These are phyloP conservation scores for Lasioglossum albipes DNA, from an alignment of 1,140 invertebrate genomes.

Conservation along the genomic window DNA sequence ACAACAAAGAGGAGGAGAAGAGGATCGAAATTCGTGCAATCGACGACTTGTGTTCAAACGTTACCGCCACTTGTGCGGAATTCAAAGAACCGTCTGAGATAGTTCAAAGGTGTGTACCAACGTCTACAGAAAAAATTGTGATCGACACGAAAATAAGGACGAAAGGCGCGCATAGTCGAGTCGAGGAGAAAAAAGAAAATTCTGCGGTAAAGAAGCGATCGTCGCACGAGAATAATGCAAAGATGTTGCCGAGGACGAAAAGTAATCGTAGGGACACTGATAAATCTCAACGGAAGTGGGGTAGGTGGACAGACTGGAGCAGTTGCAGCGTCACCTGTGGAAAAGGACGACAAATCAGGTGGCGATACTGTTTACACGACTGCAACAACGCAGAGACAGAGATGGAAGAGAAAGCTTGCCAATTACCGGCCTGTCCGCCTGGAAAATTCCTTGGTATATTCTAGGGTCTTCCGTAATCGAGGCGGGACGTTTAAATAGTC, in stretches of 20 bases:
- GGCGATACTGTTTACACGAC: conserved; percentile 80
- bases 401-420: conserved; percentile 79
- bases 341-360: conserved; percentile 82
- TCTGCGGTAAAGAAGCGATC: neutral
- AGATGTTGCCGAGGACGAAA: neutral
- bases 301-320: conserved; percentile 82
- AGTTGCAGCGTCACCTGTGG: conserved; percentile 83
- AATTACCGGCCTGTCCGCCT: conserved; percentile 76
- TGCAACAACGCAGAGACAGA: conserved; percentile 74
- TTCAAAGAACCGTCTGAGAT: conserved; percentile 15
- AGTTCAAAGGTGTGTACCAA: conserved; percentile 1
- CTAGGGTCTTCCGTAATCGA: conserved; percentile 3
- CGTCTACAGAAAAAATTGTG: neutral
- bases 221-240: conserved; percentile 14
- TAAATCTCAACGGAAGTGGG: conserved; percentile 72
- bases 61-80: neutral
- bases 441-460: conserved; percentile 70
- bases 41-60: conserved; percentile 24
- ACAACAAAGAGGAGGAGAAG: neutral
- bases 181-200: neutral
- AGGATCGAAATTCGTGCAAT: neutral
- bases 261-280: conserved; percentile 3
- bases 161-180: neutral
- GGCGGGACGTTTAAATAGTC: neutral
- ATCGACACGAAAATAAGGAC: neutral